Conservation (phyloP, 2,888 invertebrate species). For the Hypolimnas misippus region DNA sequence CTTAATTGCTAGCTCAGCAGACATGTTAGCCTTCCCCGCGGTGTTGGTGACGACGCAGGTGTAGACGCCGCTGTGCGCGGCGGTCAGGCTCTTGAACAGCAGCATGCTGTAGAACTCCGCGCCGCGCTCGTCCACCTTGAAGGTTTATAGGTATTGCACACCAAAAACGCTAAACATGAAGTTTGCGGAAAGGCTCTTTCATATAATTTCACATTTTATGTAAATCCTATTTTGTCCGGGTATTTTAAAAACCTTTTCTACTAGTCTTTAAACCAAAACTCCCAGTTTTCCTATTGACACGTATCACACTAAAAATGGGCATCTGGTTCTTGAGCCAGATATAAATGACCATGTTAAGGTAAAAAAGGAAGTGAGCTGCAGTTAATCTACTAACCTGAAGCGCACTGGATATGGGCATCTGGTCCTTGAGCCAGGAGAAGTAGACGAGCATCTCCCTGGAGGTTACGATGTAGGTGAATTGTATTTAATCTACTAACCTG, state of each 20-base stretch:
- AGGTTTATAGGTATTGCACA: background rate
- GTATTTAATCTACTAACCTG: no score
- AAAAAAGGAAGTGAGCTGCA: constrained; percentile 93
- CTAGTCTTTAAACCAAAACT: no score
- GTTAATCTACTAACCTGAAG: no score
- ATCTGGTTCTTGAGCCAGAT: constrained; percentile 86
- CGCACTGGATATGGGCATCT: constrained; percentile 85
- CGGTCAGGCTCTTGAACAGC: constrained; percentile 88
- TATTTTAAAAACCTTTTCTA: no score
- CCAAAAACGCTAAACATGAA: no score
- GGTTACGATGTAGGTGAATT: constrained; percentile 93
- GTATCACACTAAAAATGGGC: constrained; percentile 85
- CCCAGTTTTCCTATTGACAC: no score
- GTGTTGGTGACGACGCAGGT: constrained; percentile 89
- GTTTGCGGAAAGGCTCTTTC: no score
- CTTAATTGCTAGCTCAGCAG: constrained; percentile 88
- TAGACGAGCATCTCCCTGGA: constrained; percentile 88
- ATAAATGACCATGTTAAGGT: constrained; percentile 88
- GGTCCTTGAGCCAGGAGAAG: constrained; percentile 87
- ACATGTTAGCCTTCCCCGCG: constrained; percentile 89
- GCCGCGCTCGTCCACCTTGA: constrained; percentile 86
- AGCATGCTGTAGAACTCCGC: constrained; percentile 89
- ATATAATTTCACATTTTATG: no score
- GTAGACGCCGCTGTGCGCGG: constrained; percentile 88
- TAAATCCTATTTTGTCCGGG: no score